Conservation (phyloP, 2,113 vertebrate genomes). For the Peromyscus maniculatus region DNA sequence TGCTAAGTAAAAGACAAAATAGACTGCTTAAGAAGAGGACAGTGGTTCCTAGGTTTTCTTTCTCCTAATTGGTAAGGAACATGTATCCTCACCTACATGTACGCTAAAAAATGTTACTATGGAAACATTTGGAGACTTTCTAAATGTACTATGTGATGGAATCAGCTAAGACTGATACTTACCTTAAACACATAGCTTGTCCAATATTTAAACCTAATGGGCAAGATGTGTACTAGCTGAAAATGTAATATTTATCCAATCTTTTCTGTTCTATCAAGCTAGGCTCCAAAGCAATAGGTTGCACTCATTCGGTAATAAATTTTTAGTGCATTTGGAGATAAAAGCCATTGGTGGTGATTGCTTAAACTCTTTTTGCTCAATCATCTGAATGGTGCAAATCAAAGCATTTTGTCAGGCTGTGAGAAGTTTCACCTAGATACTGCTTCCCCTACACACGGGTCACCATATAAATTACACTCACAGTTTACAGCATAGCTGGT, state of each 20-base stretch:
- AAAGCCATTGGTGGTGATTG: conserved; percentile 84
- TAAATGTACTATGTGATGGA: conserved; percentile 71
- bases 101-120: conserved; percentile 77
- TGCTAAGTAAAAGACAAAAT: conserved; percentile 70
- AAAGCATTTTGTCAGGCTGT: conserved; percentile 87
- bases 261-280: conserved; percentile 81
- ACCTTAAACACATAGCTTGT: conserved; percentile 76
- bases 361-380: conserved; percentile 86
- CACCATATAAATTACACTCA: conserved; percentile 85
- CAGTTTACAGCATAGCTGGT: conserved; percentile 76
- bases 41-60: conserved; percentile 64
- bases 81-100: conserved; percentile 73
- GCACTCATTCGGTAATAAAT: conserved; percentile 76
- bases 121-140: conserved; percentile 74
- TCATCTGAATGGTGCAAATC: conserved; percentile 87
- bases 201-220: conserved; percentile 84
- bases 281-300: conserved; percentile 82
- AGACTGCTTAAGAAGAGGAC: conserved; percentile 54
- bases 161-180: conserved; percentile 78
- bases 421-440: conserved; percentile 86
- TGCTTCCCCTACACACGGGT: conserved; percentile 82
- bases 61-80: conserved; percentile 78
- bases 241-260: conserved; percentile 84
- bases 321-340: conserved; percentile 83
- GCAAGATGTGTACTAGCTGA: conserved; percentile 80